Base-by-base conservation (phyloP, 2,797 vertebrate genomes). In the Sardinella longiceps region DNA sequence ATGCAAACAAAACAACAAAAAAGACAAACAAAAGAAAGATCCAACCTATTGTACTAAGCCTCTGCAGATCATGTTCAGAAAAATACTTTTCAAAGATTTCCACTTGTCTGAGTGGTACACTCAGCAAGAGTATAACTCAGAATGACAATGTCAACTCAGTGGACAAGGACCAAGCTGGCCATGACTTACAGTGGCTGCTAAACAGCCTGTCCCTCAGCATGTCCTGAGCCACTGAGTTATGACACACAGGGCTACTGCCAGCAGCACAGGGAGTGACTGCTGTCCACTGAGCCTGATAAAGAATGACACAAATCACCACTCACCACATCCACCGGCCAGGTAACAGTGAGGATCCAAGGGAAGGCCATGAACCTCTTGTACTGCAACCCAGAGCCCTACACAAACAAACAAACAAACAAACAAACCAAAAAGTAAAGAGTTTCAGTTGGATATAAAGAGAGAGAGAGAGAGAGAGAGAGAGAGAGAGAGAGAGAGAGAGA, bases 281-380 rank as follows among this genome's bases (percentile, higher is more conserved):
- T 15, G 14, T 43, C 3, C 2, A 15, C 0, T 58, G 30, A 77
- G 33, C 89, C 93, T 39, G 70, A 39, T 37, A 43, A 37, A 23
- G 20, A 43, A 18, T 5, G 33, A 77, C 33, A 77, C 18, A 39
- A 39, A 39, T 39, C 70, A 39, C 1, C 70, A 23, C 70, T 90
- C 93, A 98, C 97, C 91, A 92, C 93, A 81, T 97, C 95, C 90
- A 96, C 92, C 0, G 97, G 97, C 97, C 97, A 98, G 0, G 97
- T 98, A 91, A 99, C 96, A 3, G 97, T 99, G 87, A 99, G 93
- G 94, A 99, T 98, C 97, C 97, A 99, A 0, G 97, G 97, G 90
- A 97, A 98, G 14, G 96, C 97, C 91, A 98, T 89, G 87, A 98
- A 98, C 91, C 95, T 98, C 93, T 99, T 98, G 85, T 97, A 98